Conservation (phyloP, 2,113 vertebrate species). For the Phaethon lepturus region DNA sequence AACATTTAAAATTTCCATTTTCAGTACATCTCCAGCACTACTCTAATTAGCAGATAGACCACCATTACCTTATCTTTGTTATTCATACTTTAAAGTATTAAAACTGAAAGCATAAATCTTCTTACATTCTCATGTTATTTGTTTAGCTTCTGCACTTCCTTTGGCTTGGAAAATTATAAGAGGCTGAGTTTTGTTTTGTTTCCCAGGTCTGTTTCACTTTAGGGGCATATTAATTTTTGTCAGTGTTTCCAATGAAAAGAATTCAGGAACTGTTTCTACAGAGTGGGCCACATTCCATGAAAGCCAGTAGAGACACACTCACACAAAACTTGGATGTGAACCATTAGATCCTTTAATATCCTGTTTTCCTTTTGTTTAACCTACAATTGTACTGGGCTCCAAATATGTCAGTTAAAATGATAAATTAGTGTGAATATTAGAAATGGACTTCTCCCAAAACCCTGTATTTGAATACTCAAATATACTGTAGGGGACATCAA, state of each 20-base stretch:
- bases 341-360: slow-evolving; percentile 15
- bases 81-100: not conserved
- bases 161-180: not conserved
- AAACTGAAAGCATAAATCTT: not conserved
- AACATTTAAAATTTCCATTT: not conserved
- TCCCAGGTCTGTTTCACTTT: slow-evolving; percentile 51
- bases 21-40: not conserved
- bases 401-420: slow-evolving; percentile 7
- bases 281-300: slow-evolving; percentile 13
- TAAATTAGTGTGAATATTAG: not conserved
- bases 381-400: not conserved
- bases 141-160: slow-evolving; percentile 24
- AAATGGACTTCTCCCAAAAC: slow-evolving; percentile 16
- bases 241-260: slow-evolving; percentile 18
- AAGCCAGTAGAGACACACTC: not conserved
- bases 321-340: not conserved
- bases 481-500: not conserved
- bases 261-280: slow-evolving; percentile 32
- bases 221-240: slow-evolving; percentile 29
- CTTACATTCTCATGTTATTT: not conserved
- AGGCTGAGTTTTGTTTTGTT: slow-evolving; percentile 14
- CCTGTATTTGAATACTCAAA: not conserved
- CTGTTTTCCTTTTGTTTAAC: slow-evolving; percentile 34
- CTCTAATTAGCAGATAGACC: not conserved
- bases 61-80: not conserved